Conservation (phyloP, 2,888 invertebrate species). For the Pyrochroa serraticornis region DNA sequence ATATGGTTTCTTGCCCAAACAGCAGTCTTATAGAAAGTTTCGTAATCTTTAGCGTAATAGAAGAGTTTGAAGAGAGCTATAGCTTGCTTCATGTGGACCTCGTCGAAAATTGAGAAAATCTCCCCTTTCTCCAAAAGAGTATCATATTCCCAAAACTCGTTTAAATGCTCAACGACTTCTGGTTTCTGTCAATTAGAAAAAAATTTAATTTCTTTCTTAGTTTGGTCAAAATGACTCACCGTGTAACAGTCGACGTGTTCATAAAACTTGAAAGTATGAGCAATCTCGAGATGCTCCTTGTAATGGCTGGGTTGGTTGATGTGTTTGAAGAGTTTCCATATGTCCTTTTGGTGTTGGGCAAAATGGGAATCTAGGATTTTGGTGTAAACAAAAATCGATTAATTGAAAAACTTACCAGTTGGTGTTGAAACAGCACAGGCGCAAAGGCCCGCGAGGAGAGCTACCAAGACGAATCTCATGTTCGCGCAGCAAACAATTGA, state of each 20-base stretch:
- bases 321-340: conserved; percentile 65
- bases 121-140: conserved; percentile 65
- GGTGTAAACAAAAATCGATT: not conserved
- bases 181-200: conserved; percentile 55
- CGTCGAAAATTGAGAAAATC: conserved; percentile 68
- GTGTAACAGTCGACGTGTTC: conserved; percentile 61
- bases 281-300: conserved; percentile 62
- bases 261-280: conserved; percentile 64
- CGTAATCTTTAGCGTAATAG: conserved; percentile 72
- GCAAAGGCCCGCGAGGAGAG: conserved; percentile 37
- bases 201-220: not conserved
- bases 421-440: conserved; percentile 52
- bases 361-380: no score
- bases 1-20: conserved; percentile 70
- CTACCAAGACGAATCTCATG: conserved; percentile 37
- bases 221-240: conserved; percentile 48
- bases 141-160: conserved; percentile 61
- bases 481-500: no score
- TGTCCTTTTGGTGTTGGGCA: conserved; percentile 44
- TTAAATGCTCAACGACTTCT: conserved; percentile 64
- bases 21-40: conserved; percentile 72
- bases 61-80: conserved; percentile 70
- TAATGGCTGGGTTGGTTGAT: conserved; percentile 67
- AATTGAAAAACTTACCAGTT: conserved; percentile 56
- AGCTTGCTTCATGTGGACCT: conserved; percentile 67